Base-by-base conservation (phyloP, 2,113 vertebrate genomes). In the Paedocypris sp. region DNA sequence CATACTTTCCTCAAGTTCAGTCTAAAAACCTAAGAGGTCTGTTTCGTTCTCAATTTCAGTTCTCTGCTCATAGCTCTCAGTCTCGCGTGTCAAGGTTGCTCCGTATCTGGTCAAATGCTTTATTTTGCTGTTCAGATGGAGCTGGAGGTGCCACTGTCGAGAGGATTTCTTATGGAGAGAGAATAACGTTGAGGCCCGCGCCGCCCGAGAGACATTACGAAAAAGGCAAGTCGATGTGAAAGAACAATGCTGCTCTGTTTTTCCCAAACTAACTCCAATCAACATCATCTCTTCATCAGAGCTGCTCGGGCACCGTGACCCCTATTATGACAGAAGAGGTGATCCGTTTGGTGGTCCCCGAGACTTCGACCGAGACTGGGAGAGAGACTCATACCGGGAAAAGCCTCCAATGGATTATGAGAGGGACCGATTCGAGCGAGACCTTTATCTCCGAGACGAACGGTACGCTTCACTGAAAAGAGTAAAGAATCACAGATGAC, bases 141-240 rank as follows among this genome's bases (percentile, higher is more conserved):
- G 87, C 88, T 39, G 62, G 72, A 2, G 80, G 82, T 22, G 33
- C 82, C 4, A 98, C 91, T 45, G 90, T 97, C 71, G 95, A 95
- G 70, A 89, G 92, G 62, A 93, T 92, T 43, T 87, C 95, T 2
- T 98, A 98, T 53, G 95, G 95, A 18, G 95, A 97, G 71, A 88
- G 95, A 72, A 89, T 98, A 52, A 82, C 92, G n/a, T 76, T 98
- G 16, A 89, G 92, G 65, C 94, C 94, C 20, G 93, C 95, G 10
- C 76, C 82, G 0, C 82, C 89, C 42, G 92, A 93, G 52, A 82
- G 90, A 60, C 53, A 78, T 10, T 97, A 92, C 83, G 90, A 93
- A 66, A 94, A 95, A 89, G 95, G 95, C 97, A 20, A 11, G 51
- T 32, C 11, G 2, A 23, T 35, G 15, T 2, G 2, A 16, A 8